Percentiles rank a stretch among this genome's conserved stretches.
These are phyloP conservation scores for Uria lomvia DNA, from an alignment of 2,113 vertebrate genomes.

Conservation along the genomic window DNA sequence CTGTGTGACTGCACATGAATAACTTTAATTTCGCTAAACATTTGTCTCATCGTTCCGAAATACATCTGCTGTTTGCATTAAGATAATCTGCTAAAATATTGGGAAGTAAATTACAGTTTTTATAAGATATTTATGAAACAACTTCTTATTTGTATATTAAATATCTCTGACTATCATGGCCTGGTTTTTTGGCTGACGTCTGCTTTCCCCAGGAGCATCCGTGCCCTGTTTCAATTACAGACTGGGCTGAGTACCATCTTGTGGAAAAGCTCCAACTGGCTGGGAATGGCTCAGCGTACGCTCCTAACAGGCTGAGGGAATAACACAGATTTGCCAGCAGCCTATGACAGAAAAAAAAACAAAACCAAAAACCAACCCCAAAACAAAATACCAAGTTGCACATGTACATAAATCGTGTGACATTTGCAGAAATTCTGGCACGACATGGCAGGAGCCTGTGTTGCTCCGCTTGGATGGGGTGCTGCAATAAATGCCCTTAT, in stretches of 20 bases:
- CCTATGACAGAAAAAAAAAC: background rate
- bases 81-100: slow-evolving; percentile 73
- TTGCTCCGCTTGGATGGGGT: rapidly evolving
- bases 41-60: slow-evolving; percentile 70
- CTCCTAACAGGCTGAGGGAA: background rate
- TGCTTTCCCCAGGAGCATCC: slow-evolving; percentile 6
- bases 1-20: slow-evolving; percentile 74
- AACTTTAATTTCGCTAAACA: slow-evolving; percentile 71
- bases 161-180: slow-evolving; percentile 36
- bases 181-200: background rate
- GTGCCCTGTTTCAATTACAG: slow-evolving; percentile 39
- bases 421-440: background rate
- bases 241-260: slow-evolving; percentile 22
- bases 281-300: background rate
- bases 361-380: too few relatives aligned
- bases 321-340: background rate
- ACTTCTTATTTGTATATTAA: slow-evolving; percentile 69
- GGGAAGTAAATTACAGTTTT: slow-evolving; percentile 70
- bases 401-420: background rate
- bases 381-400: background rate
- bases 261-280: slow-evolving; percentile 51
- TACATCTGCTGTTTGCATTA: slow-evolving; percentile 78
- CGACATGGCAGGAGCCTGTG: background rate
- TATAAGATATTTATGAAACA: slow-evolving; percentile 72
- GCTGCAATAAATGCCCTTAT: background rate